Base-by-base conservation (phyloP, 1,140 invertebrate genomes). In the Drosophila ogumai region DNA sequence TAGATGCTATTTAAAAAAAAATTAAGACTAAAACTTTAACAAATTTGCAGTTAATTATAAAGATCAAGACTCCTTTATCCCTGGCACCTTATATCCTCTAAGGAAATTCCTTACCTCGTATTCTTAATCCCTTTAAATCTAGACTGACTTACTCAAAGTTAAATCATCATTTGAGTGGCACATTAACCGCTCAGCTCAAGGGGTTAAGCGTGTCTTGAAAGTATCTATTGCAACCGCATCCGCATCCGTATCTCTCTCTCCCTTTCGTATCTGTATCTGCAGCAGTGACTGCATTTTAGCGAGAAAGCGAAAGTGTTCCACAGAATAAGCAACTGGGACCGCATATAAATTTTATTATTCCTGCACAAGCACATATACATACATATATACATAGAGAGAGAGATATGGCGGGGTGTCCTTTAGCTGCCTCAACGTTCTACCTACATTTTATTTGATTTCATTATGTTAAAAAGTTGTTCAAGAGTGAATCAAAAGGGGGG, bases 391-490 rank as follows among this genome's bases (percentile, higher is more conserved):
- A 38, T 17, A 46, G 19, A 15, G 19, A 6, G 19, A 15, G 22
- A 5, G 43, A 46, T 46, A 12, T 46, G 28, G 50, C 50, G 31
- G 31, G 19, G 68, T 52, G 46, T 58, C 63, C 66, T 67, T 61
- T 76, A 46, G 82, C 68, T 81, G 78, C 68, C 77, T 77, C 72
- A 81, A 68, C 77, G 75, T 81, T 36, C 74, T 81, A 90, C 84
- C 85, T 88, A 90, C 85, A 88, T 88, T 90, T 88, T 90, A 84
- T 88, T 88, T 88, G 85, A 88, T 88, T 90, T 88, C 84, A 90
- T 88, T 88, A 90, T 88, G 81, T 88, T 88, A 88, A 88, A 90
- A 88, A 88, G 84, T 88, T 88, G 80, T 75, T 88, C 85, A 81
- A 90, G 84, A 85, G 85, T 90, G 84, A 88, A 88, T 90, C 77